A percentile compares a stretch with the other conserved stretches of the same genome.
Conservation (phyloP, 2,113 vertebrate genomes). For the Sula dactylatra region DNA sequence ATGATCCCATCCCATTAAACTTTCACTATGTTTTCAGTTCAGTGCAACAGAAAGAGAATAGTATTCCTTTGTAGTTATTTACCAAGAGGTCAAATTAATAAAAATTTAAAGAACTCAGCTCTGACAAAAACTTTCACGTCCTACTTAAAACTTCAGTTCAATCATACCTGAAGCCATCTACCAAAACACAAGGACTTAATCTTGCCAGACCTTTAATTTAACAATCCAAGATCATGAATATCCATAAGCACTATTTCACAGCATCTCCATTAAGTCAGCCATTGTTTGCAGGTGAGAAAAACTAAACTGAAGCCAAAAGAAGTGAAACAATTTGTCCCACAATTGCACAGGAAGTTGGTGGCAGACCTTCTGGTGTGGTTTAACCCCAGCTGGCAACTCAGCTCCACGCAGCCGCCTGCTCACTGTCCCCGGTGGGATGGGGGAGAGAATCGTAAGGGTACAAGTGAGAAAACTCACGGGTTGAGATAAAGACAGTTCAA, state of each 20-base stretch:
- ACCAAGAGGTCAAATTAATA: neutral
- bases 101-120: neutral
- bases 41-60: neutral
- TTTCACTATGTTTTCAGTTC: neutral
- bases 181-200: neutral
- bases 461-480: too few species aligned
- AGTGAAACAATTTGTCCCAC: neutral
- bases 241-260: neutral
- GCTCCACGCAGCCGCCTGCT: too few species aligned
- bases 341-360: neutral
- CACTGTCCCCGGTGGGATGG: too few species aligned
- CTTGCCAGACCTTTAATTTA: neutral
- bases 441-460: too few species aligned
- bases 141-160: neutral
- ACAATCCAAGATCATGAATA: neutral
- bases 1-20: neutral
- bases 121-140: neutral
- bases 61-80: neutral
- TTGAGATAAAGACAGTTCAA: too few species aligned
- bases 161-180: neutral
- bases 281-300: neutral
- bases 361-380: neutral
- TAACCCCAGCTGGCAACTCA: too few species aligned
- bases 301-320: neutral
- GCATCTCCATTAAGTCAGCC: neutral